Base-by-base conservation (phyloP, 1,140 invertebrate genomes). In the Brachionus plicatilis region DNA sequence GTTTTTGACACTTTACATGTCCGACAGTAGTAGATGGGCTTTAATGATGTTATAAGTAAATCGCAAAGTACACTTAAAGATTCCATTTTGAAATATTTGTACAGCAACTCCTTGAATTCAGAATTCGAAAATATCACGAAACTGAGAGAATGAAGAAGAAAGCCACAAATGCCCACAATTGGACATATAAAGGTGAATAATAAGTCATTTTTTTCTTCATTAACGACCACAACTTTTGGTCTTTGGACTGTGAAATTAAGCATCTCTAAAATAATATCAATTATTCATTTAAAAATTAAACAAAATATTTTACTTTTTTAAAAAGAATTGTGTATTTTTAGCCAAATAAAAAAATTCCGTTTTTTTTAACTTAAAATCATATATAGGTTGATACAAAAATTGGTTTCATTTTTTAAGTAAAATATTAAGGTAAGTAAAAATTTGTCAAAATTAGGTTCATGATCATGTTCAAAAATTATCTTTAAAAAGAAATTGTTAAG, bases 61-160 rank as follows among this genome's bases (percentile, higher is more conserved):
- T 72, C 68, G 9, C 45, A 72, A 41, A 72, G 12, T 20, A 72
- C n/a, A 24, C 33, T 72, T 8, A 72, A 72, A 41, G 68, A 72
- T 43, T 72, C 68, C 68, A 72, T 72, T 72, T 72, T 72, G 17
- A 45, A 24, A 72, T 72, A 72, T 72, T 72, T 72, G 37, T 72
- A 72, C 12, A 72, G 17, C 33, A 72, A 17, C 17, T 72, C 68
- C 47, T 72, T 72, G 7, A 72, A 72, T 20, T 72, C 68, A 17
- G 41, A 6, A 43, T 72, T 43, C 43, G 68, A 72, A 72, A 72
- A 72, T 0, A 72, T 9, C 2, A 41, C n/a, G n/a, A 72, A 72
- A 20, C 68, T 72, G n/a, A 72, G 6, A 1, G 41, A 72, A 43
- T 72, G 9, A 8, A 72, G 37, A 43, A 72, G 7, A 43, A 14